Evolutionary conservation across 2,797 vertebrate species (phyloP), one percentile per base, ranked within the genome.

Genomic region (Acanthopagrus latus): DNA sequence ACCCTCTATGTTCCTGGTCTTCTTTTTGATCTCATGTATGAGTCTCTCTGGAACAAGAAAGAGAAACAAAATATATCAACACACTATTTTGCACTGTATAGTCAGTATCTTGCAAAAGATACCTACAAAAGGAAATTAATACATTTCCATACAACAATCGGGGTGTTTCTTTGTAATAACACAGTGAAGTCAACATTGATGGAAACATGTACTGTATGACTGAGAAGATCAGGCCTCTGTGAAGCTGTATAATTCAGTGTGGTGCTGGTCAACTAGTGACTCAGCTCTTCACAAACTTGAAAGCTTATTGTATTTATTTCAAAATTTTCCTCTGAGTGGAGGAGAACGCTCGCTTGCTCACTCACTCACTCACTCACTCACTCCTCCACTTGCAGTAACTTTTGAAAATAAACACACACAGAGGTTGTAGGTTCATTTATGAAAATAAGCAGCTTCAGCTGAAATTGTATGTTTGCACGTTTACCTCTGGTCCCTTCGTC

Each of bases 401-500:
- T 16, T 38, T 38, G 7, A 38, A 21, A 54, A 62, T 18, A 62
- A 66, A 44, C 23, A 23, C 3, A 29, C 12, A 1, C 14, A 1
- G 18, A 47, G 21, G 58, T 13, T 52, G 57, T 16, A 5, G 41
- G 41, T 68, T 64, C 0, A 20, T 41, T 27, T 58, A 10, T 3
- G 3, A 54, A 59, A 14, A 50, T 16, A 20, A 44, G 29, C 48
- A 23, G 68, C 43, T 70, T 23, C 38, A 14, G 43, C 44, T 71
- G 11, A 44, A 57, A 47, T 12, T 23, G 7, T 0, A 29, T 16
- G 18, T 70, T 47, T 29, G n/a, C 12, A 0, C 23, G 25, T 75
- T 77, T 92, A 97, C 98, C 98, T 97, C 97, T 95, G 78, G 97
- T 99, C 78, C 98, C 97, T 86, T 99, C 98, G 0, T 99, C 98